Evolutionary conservation across 2,797 vertebrate species (phyloP), one percentile per base, ranked within the genome.

Genomic region (Hipposideros larvatus): DNA sequence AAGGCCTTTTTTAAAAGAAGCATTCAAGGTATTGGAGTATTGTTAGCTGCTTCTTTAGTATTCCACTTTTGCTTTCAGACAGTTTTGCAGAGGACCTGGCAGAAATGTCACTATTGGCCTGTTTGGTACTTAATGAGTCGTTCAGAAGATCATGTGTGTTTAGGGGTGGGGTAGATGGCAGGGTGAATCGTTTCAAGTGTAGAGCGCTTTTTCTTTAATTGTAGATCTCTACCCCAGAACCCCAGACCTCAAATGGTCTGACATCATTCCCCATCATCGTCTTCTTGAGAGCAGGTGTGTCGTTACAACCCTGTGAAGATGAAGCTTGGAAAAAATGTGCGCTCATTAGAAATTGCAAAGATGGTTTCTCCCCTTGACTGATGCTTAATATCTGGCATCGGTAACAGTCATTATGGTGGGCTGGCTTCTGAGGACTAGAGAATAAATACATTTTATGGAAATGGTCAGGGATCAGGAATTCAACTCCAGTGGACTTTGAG

Each of bases 1-100:
- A 99, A 99, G 98, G 99, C 99, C 31, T 99, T 99, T 98, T 99
- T 99, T 98, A 99, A 99, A 98, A 99, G 99, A 98, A 99, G 99
- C 98, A 99, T 99, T 98, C 99, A 99, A 99, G 99, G 99, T 99
- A 98, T 97, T 97, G 96, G 82, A 95, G n/a, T 61, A 14, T 51
- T 90, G 13, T 79, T 77, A 90, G 53, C 24, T 86, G 18, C 37
- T 63, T 48, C 84, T 98, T 91, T 82, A 22, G 14, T 71, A 94
- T 87, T 96, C 63, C 3, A 31, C 21, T 77, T 57, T 96, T 91
- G 61, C 24, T 75, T 96, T 70, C 66, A 90, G 79, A 66, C 34
- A 37, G 0, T 15, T 94, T 85, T 83, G 11, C 14, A 66, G 79
- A 59, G 82, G 70, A 78, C 66, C 41, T 84, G 31, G 57, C 48